Conservation (phyloP, 2,797 vertebrate species). For the Garrulus glandarius region DNA sequence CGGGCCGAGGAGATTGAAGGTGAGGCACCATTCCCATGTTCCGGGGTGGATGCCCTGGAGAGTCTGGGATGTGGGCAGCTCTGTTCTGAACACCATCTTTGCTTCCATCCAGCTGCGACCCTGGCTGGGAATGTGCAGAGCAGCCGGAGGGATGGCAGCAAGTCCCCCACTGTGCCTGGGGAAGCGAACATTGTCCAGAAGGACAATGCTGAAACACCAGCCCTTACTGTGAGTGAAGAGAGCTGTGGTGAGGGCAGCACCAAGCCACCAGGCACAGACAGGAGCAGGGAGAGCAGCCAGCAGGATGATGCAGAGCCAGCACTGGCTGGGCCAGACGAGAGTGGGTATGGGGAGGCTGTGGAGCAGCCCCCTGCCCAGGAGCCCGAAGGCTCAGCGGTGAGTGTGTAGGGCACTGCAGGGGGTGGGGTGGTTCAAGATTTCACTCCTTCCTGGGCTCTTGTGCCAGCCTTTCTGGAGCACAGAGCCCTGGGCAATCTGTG, state of each 20-base stretch:
- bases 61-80: neutral
- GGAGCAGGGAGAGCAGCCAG: neutral
- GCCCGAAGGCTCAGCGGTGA: neutral
- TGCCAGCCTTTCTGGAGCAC: neutral
- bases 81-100: neutral
- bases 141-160: neutral
- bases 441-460: neutral
- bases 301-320: neutral
- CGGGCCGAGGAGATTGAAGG: constrained; percentile 89
- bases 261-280: neutral
- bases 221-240: constrained; percentile 38
- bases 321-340: constrained; percentile 15
- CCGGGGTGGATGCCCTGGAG: rapidly evolving
- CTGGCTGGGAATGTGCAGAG: constrained; percentile 64
- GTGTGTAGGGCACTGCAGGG: neutral
- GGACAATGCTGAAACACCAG: neutral
- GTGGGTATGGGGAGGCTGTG: neutral
- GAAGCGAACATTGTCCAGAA: neutral
- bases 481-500: neutral
- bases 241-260: neutral
- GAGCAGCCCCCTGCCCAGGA: neutral
- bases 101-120: constrained; percentile 57
- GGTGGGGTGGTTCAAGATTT: neutral
- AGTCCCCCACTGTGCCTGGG: neutral
- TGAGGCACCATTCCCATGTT: neutral